These are phyloP conservation scores for Gyps fulvus DNA, from an alignment of 2,113 vertebrate genomes.

Conservation along the genomic window DNA sequence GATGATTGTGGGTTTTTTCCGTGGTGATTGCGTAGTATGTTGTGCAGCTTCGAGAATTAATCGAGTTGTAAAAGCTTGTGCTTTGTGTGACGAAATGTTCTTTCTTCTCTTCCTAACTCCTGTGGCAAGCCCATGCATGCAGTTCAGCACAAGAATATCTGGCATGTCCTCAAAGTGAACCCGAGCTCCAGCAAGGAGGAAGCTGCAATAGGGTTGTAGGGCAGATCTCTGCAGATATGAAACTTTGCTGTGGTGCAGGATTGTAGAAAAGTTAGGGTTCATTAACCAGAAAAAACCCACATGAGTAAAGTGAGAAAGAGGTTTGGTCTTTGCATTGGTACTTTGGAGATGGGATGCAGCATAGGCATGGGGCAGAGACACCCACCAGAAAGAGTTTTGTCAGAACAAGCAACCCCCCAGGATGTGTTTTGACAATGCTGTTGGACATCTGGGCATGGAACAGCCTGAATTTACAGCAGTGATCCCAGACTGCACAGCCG, in stretches of 20 bases:
- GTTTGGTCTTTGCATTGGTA: neutral
- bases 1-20: neutral
- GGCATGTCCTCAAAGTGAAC: neutral
- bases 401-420: neutral
- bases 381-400: neutral
- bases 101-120: neutral
- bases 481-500: neutral
- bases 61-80: neutral
- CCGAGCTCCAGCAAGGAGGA: neutral
- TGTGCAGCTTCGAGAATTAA: neutral
- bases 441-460: neutral
- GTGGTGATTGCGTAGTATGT: neutral
- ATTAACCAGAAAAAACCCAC: neutral
- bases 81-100: neutral
- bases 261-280: neutral
- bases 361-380: neutral
- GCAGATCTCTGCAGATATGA: neutral
- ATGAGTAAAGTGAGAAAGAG: neutral
- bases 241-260: neutral
- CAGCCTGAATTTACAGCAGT: neutral
- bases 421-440: neutral
- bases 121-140: fast-evolving
- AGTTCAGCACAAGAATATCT: neutral
- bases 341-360: neutral
- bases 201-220: neutral